Evolutionary conservation across 2,888 invertebrate genomes (phyloP), one percentile per base, ranked within the genome.

Genomic region (Rhagonycha lutea): DNA sequence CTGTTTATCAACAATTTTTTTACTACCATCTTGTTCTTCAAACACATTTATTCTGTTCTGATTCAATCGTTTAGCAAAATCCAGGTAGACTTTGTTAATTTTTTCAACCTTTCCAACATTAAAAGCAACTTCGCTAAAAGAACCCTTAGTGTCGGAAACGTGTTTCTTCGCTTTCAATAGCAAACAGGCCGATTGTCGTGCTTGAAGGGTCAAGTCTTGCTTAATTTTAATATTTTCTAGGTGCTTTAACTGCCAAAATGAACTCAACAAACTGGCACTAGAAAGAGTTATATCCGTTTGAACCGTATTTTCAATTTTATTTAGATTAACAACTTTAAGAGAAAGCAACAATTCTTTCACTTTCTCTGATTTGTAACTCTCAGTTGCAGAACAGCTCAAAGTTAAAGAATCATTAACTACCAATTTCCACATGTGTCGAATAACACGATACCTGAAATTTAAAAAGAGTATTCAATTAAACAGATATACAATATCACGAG

Each of bases 311-410:
- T 92, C 92, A 12, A 91, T 89, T 81, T 91, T 90, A 85, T 92
- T 92, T 60, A 92, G 89, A 86, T 95, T 95, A 82, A 92, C 93
- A 0, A 94, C 88, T 83, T 92, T 92, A 3, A 94, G 87, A 47
- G 93, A 91, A 11, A 95, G 84, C 68, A 92, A 92, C 84, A 95
- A 88, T 70, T 91, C 92, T 81, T 92, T 91, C 32, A 88, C 84
- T 10, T 77, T 80, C 73, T 83, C 84, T 18, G 87, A 85, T 47
- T 87, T 86, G 81, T 88, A 89, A 78, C 89, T 89, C 47, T 89
- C 85, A 68, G 89, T 88, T 69, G 89, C 87, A 29, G 87, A 87
- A 1, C 90, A 89, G 68, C 90, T 90, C 4, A 90, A 88, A 71
- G 89, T 89, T 68, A 93, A 84, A 1, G 92, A 92, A 82, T 92